Percentiles rank a stretch among this genome's conserved stretches.
phyloP scores from a whole-genome alignment of 2,113 vertebrate genomes.

The Phrynosoma platyrhinos region DNA sequence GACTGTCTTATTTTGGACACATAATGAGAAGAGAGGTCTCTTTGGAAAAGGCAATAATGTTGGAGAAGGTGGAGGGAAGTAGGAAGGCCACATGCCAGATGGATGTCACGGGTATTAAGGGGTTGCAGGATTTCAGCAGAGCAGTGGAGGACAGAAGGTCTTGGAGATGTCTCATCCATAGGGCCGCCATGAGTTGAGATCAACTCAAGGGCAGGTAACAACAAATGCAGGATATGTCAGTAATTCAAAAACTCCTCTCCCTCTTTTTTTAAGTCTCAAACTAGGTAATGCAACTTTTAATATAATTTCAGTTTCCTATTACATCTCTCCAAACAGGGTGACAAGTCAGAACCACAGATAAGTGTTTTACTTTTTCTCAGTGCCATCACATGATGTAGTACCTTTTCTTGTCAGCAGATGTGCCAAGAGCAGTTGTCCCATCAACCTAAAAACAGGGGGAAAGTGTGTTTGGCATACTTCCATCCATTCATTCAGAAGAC shows the following conservation, averaged over 20 bases:
- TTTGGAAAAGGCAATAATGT: no score
- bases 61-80: no score
- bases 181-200: no score
- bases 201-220: no score
- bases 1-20: no score
- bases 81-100: no score
- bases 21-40: no score
- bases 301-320: slow-evolving; percentile 30
- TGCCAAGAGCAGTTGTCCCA: no score
- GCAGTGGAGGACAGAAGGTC: no score
- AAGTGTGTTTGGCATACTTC: neutral
- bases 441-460: neutral
- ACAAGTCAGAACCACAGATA: neutral
- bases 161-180: no score
- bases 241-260: slow-evolving; percentile 24
- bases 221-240: neutral
- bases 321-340: neutral
- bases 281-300: neutral
- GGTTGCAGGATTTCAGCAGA: no score
- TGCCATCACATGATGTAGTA: neutral
- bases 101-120: no score
- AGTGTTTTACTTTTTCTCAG: neutral
- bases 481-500: neutral
- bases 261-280: neutral
- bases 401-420: neutral